Conservation (phyloP, 2,113 vertebrate species). For the Syngnathus scovelli region DNA sequence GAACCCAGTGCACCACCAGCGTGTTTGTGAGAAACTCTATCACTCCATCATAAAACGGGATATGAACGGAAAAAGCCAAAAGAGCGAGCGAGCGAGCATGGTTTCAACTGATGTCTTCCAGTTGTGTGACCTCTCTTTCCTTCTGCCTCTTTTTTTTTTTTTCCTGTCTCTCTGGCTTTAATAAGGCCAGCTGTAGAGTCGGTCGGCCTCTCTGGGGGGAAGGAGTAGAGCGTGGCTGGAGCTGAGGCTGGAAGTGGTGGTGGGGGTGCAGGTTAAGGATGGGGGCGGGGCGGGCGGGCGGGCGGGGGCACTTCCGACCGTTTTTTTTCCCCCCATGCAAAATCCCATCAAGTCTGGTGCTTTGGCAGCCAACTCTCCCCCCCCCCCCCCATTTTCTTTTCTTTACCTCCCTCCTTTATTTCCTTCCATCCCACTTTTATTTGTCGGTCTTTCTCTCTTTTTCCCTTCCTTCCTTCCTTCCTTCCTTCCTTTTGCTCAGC, state of each 20-base stretch:
- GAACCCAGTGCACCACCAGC: conserved; percentile 63
- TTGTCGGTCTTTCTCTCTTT: conserved; percentile 23
- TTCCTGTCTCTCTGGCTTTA: conserved; percentile 63
- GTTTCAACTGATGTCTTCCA: conserved; percentile 71
- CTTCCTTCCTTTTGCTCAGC: conserved; percentile 32
- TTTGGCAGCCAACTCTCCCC: conserved; percentile 43
- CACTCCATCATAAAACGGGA: conserved; percentile 69
- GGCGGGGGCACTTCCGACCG: conserved; percentile 60
- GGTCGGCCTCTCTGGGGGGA: conserved; percentile 64
- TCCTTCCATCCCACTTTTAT: conserved; percentile 42
- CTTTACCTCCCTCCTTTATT: conserved; percentile 38
- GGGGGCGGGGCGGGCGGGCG: conserved; percentile 14
- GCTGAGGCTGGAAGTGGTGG: conserved; percentile 52
- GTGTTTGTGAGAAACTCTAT: conserved; percentile 71
- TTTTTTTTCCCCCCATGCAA: conserved; percentile 53
- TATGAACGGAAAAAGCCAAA: conserved; percentile 69
- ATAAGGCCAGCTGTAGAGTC: conserved; percentile 70
- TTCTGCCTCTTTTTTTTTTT: conserved; percentile 65
- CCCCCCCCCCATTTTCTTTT: conserved; percentile 33
- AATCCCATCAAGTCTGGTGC: conserved; percentile 57
- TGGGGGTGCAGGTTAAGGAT: conserved; percentile 36
- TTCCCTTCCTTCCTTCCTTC: conserved; percentile 11
- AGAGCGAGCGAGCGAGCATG: conserved; percentile 54
- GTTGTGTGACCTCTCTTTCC: conserved; percentile 71
- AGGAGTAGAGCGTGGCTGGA: conserved; percentile 65